phyloP scores from a whole-genome alignment of 2,113 vertebrate genomes.

The Cinclus cinclus region DNA sequence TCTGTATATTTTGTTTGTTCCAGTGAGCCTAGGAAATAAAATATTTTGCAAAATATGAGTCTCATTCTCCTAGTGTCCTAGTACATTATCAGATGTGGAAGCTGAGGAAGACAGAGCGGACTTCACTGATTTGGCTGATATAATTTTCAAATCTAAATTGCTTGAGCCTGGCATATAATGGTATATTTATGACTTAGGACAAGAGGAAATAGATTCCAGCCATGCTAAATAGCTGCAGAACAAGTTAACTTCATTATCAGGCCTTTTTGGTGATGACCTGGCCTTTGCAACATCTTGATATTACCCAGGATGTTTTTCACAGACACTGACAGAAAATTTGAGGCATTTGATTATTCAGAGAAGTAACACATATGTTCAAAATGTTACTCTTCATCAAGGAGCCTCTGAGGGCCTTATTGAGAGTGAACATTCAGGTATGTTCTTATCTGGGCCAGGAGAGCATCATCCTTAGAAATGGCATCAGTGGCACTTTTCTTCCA shows the following conservation, averaged over 20 bases:
- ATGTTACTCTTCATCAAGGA: not conserved
- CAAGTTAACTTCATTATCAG: not conserved
- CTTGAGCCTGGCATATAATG: not conserved
- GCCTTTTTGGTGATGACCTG: not conserved
- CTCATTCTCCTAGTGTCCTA: not conserved
- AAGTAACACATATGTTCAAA: not conserved
- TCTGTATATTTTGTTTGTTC: not conserved
- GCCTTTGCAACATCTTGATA: not conserved
- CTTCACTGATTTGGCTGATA: not conserved
- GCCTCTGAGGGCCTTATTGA: not conserved
- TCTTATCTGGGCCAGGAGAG: not conserved
- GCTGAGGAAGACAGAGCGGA: not conserved
- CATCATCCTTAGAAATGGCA: not conserved
- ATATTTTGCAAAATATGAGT: not conserved
- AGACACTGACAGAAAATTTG: not conserved
- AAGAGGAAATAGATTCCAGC: not conserved
- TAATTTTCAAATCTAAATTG: slow-evolving; percentile 5
- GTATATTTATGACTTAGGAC: not conserved
- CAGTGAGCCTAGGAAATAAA: not conserved
- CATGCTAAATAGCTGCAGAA: not conserved
- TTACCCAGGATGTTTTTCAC: not conserved
- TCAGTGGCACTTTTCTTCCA: not conserved
- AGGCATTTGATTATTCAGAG: not conserved
- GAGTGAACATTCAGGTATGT: not conserved
- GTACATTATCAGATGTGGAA: not conserved